These are phyloP conservation scores for Athripsodes cinereus DNA, from an alignment of 2,888 invertebrate genomes.

Conservation along the genomic window DNA sequence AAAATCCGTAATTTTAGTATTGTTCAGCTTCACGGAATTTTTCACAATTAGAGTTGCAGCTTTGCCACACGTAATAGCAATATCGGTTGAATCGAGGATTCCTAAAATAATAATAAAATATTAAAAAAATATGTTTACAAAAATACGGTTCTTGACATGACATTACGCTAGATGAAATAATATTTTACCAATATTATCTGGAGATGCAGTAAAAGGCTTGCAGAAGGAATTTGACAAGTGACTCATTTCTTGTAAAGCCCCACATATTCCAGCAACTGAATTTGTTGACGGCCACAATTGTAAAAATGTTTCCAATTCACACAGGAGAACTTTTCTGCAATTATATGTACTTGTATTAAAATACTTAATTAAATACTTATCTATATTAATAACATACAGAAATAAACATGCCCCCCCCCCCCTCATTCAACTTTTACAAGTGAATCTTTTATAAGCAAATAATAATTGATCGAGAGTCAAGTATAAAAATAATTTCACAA, in stretches of 20 bases:
- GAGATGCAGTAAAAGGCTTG: neutral
- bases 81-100: neutral
- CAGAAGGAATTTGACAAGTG: slow-evolving; percentile 3
- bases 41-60: slow-evolving; percentile 14
- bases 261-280: slow-evolving; percentile 18
- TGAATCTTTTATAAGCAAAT: no score
- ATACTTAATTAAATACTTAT: neutral
- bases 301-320: slow-evolving; percentile 4
- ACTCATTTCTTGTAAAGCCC: slow-evolving; percentile 15
- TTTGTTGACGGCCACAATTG: slow-evolving; percentile 18
- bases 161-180: neutral
- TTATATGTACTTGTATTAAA: neutral
- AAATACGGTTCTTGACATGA: neutral
- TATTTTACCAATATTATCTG: neutral
- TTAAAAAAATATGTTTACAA: neutral
- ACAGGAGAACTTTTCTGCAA: slow-evolving; percentile 18
- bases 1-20: slow-evolving; percentile 8
- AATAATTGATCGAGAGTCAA: no score
- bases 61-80: slow-evolving; percentile 17
- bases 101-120: slow-evolving; percentile 5
- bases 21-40: slow-evolving; percentile 16
- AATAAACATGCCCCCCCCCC: no score
- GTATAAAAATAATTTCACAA: no score
- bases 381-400: no score
- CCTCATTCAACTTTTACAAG: no score